These are phyloP conservation scores for Elmis aenea DNA, from an alignment of 2,888 invertebrate genomes.

Conservation along the genomic window DNA sequence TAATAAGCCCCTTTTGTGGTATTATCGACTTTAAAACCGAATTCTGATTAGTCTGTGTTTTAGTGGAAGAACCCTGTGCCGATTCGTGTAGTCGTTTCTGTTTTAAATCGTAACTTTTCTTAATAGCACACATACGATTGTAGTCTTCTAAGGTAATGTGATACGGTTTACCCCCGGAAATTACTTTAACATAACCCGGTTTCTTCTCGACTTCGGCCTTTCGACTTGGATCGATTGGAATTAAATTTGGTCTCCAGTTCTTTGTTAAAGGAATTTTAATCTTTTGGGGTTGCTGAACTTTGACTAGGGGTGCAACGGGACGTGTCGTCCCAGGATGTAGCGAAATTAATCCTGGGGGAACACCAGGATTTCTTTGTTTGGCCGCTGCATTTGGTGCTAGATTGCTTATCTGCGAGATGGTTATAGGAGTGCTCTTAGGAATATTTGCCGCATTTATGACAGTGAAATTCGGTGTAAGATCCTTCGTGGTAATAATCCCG, in stretches of 20 bases:
- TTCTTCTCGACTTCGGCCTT: conserved; percentile 35
- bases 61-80: conserved; percentile 37
- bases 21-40: conserved; percentile 34
- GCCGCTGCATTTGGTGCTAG: conserved; percentile 18
- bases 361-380: conserved; percentile 26
- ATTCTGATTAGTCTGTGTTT: conserved; percentile 17
- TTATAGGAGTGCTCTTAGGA: conserved; percentile 41
- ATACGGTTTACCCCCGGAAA: conserved; percentile 73
- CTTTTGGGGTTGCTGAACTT: conserved; percentile 42
- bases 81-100: conserved; percentile 55
- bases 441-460: conserved; percentile 38
- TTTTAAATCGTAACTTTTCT: conserved; percentile 53
- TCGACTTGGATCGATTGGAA: conserved; percentile 54
- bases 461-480: conserved; percentile 19
- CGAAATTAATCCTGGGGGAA: conserved; percentile 42
- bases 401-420: conserved; percentile 38
- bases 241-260: conserved; percentile 67
- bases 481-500: conserved; percentile 29
- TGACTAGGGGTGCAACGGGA: conserved; percentile 36
- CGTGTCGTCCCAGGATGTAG: conserved; percentile 37
- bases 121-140: conserved; percentile 72
- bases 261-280: conserved; percentile 53
- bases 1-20: conserved; percentile 34
- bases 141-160: conserved; percentile 75
- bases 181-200: conserved; percentile 66